Evolutionary conservation across 2,888 invertebrate species (phyloP).

Genomic region (Amphipyra tragopoginis): DNA sequence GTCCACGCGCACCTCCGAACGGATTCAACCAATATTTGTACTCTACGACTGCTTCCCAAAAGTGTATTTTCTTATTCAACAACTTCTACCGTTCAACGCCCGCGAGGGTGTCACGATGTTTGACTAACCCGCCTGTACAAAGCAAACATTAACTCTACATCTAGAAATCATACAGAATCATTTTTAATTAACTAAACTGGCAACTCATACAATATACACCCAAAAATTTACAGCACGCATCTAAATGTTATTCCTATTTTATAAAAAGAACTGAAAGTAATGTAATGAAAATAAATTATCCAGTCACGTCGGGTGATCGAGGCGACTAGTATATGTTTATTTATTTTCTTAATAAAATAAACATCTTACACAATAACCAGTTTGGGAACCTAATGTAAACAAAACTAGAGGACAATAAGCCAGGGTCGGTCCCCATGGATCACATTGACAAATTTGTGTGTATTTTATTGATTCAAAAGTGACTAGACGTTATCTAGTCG

Average conservation of each 20-base stretch:
- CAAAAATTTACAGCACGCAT: no score
- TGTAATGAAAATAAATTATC: conserved; percentile 47
- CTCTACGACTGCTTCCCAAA: conserved; percentile 83
- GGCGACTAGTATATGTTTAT: conserved; percentile 46
- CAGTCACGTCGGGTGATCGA: conserved; percentile 45
- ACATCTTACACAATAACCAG: conserved; percentile 56
- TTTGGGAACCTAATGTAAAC: conserved; percentile 68
- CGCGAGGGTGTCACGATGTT: conserved; percentile 80
- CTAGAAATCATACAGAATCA: conserved; percentile 47
- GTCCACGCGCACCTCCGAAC: conserved; percentile 82
- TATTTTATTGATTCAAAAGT: conserved; percentile 76
- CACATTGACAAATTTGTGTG: conserved; percentile 71
- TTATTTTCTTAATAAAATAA: conserved; percentile 60
- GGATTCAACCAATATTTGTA: conserved; percentile 87
- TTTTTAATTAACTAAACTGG: no score
- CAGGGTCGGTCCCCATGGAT: conserved; percentile 64
- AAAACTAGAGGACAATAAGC: conserved; percentile 66
- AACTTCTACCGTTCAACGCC: conserved; percentile 82
- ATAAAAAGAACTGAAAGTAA: not conserved
- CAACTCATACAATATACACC: no score
- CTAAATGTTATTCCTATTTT: no score
- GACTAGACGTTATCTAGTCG: conserved; percentile 72
- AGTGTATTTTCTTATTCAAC: conserved; percentile 87
- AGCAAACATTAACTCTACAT: conserved; percentile 67
- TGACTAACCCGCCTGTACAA: conserved; percentile 71